Percentiles rank a stretch among this genome's conserved stretches.
Evolutionary conservation across 2,888 invertebrate species (phyloP).

Genomic region (Cordilura impudica): DNA sequence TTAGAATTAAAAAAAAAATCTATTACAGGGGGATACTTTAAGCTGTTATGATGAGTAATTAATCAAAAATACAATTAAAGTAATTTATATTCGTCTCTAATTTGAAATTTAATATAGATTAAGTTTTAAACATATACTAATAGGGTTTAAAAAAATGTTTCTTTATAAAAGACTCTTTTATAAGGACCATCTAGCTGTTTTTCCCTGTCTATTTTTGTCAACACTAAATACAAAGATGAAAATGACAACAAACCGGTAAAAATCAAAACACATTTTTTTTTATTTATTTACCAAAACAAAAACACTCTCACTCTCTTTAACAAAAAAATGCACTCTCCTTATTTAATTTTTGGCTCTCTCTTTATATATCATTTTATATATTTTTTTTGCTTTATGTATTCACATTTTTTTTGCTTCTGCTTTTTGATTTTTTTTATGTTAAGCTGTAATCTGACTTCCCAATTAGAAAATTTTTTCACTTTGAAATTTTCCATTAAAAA

Average conservation of each 20-base stretch:
- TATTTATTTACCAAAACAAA: conserved; percentile 59
- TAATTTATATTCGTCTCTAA: no score
- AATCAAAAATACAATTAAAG: no score
- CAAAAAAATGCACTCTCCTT: conserved; percentile 7
- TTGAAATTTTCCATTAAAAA: conserved; percentile 56
- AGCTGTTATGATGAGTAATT: no score
- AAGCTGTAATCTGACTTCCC: conserved; percentile 62
- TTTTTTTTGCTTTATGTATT: conserved; percentile 52
- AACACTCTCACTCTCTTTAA: conserved; percentile 50
- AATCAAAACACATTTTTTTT: conserved; percentile 36
- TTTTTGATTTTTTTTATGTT: conserved; percentile 56
- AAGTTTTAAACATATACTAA: no score
- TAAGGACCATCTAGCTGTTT: no score
- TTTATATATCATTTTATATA: conserved; percentile 52
- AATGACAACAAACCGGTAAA: conserved; percentile 52
- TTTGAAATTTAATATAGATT: no score
- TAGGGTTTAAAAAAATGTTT: no score
- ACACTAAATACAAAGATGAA: conserved; percentile 7
- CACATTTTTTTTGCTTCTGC: conserved; percentile 48
- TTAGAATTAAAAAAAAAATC: no score
- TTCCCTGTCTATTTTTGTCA: no score
- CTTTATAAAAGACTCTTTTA: no score
- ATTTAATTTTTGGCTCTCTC: conserved; percentile 54
- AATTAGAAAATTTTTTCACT: conserved; percentile 61
- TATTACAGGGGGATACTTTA: no score